A percentile compares a stretch with the other conserved stretches of the same genome.
These are phyloP conservation scores for Acrobasis suavella DNA, from an alignment of 2,888 invertebrate species.

Conservation along the genomic window DNA sequence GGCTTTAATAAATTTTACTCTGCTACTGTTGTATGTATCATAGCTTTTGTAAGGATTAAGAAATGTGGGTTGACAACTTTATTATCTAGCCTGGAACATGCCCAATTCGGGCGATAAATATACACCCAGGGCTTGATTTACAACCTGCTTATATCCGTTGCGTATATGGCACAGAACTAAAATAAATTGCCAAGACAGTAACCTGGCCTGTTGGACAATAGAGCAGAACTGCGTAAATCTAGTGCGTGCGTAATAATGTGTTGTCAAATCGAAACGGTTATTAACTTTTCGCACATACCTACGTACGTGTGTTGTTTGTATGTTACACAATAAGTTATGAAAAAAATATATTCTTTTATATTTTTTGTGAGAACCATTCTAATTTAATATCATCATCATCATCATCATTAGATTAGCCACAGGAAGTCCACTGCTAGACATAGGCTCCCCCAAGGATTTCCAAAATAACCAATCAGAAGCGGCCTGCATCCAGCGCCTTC, in stretches of 20 bases:
- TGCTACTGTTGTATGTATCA: neutral
- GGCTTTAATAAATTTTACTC: no score
- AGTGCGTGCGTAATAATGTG: neutral
- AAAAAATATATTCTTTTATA: no score
- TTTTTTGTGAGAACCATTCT: no score
- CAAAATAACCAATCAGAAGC: no score
- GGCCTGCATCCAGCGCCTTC: no score
- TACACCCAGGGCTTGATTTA: neutral
- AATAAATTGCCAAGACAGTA: neutral
- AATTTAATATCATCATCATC: no score
- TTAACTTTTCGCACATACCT: neutral
- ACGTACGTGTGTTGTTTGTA: neutral
- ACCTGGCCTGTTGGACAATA: neutral
- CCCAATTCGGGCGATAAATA: neutral
- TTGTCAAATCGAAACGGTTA: neutral
- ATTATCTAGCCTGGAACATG: neutral
- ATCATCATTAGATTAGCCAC: no score
- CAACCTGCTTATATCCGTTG: constrained; percentile 14
- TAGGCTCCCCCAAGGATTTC: no score
- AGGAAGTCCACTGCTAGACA: no score
- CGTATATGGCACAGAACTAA: constrained; percentile 1
- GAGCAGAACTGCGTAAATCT: neutral
- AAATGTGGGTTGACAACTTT: neutral
- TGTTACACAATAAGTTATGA: no score
- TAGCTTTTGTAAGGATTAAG: neutral